Evolutionary conservation across 2,113 vertebrate genomes (phyloP).

Genomic region (Rhinichthys klamathensis): DNA sequence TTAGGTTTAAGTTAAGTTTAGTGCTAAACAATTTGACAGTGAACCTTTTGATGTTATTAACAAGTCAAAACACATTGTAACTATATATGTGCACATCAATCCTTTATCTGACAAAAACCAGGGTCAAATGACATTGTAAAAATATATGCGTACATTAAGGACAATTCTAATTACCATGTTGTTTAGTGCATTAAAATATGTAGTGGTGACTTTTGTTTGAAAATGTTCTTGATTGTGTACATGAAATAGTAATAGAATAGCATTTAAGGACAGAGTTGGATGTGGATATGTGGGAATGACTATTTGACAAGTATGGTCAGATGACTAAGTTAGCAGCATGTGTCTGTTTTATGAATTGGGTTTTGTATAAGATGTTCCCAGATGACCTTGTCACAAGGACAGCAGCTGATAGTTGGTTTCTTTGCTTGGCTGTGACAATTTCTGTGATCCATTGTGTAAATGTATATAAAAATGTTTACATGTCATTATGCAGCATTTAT

Average conservation of each 20-base stretch:
- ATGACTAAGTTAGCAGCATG: slow-evolving; percentile 64
- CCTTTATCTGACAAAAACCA: neutral
- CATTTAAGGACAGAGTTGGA: slow-evolving; percentile 37
- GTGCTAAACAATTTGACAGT: neutral
- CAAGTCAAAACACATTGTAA: neutral
- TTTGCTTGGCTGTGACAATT: neutral
- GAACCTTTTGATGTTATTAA: neutral
- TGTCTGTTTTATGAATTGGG: slow-evolving; percentile 65
- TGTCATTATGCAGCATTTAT: neutral
- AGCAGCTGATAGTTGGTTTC: slow-evolving; percentile 31
- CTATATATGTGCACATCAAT: neutral
- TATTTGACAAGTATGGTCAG: slow-evolving; percentile 54
- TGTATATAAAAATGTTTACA: neutral
- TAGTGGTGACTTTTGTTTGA: neutral
- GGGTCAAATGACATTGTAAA: neutral
- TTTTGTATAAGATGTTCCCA: slow-evolving; percentile 65
- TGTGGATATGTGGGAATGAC: neutral
- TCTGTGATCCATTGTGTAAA: neutral
- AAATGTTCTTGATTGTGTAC: neutral
- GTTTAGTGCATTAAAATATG: neutral
- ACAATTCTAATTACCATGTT: neutral
- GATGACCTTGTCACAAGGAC: slow-evolving; percentile 65
- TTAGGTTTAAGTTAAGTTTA: no score
- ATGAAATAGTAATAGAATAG: neutral
- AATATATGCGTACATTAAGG: neutral